Percentiles rank a stretch among this genome's conserved stretches.
These are phyloP conservation scores for Acinonyx jubatus DNA, from an alignment of 2,113 vertebrate genomes.

Conservation along the genomic window DNA sequence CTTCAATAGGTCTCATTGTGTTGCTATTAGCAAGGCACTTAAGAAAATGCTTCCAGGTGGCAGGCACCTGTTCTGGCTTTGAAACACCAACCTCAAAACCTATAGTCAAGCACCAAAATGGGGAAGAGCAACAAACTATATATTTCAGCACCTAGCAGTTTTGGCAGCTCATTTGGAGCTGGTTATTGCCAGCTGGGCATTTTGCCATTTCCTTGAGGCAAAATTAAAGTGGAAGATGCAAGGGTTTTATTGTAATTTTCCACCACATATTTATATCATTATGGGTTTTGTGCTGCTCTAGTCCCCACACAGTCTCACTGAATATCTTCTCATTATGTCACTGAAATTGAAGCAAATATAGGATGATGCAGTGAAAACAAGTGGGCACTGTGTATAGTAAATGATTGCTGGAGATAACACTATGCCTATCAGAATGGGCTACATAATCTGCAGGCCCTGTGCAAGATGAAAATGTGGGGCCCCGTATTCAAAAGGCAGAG, in stretches of 20 bases:
- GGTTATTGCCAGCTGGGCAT: constrained; percentile 75
- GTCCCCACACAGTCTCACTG: constrained; percentile 68
- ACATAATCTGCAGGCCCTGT: constrained; percentile 31
- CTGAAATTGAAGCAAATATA: constrained; percentile 66
- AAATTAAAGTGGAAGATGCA: constrained; percentile 76
- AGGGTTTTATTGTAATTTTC: constrained; percentile 81
- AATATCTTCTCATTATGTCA: constrained; percentile 78
- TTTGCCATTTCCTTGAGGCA: constrained; percentile 77
- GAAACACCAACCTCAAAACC: constrained; percentile 48
- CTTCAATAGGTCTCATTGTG: constrained; percentile 56
- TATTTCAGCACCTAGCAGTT: constrained; percentile 50
- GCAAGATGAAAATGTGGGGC: background rate
- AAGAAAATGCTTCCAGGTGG: constrained; percentile 70
- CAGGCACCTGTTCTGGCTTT: constrained; percentile 71
- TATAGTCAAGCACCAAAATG: constrained; percentile 52
- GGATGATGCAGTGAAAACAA: constrained; percentile 68
- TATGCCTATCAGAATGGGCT: background rate
- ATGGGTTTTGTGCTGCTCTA: constrained; percentile 76
- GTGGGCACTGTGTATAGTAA: constrained; percentile 60
- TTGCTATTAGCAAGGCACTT: constrained; percentile 54
- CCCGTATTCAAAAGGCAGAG: background rate
- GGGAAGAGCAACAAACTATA: constrained; percentile 8
- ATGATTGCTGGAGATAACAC: constrained; percentile 55
- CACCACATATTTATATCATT: constrained; percentile 82
- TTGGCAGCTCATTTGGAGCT: constrained; percentile 66